These are phyloP conservation scores for Gnatocerus cornutus DNA, from an alignment of 2,888 invertebrate genomes.

Conservation along the genomic window DNA sequence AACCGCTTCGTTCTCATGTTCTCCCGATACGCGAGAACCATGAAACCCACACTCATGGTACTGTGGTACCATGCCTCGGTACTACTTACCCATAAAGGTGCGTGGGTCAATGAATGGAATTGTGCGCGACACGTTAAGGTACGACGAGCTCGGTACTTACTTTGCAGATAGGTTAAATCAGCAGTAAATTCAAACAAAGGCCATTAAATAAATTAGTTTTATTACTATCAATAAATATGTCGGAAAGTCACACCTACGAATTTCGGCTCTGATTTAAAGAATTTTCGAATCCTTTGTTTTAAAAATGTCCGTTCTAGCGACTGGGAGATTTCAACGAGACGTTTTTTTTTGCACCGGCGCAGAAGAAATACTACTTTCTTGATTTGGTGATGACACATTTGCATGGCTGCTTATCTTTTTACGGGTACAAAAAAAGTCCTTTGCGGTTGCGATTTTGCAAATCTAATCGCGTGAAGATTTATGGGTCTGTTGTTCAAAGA, in stretches of 20 bases:
- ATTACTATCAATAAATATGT: no score
- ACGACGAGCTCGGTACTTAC: constrained; percentile 10
- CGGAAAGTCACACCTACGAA: no score
- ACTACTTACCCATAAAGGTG: constrained; percentile 46
- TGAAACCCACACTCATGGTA: constrained; percentile 56
- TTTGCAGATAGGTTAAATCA: constrained; percentile 16
- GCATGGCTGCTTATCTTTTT: constrained; percentile 20
- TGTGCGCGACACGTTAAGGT: constrained; percentile 23
- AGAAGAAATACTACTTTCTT: constrained; percentile 10
- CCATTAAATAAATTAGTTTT: not conserved
- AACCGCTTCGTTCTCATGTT: constrained; percentile 45
- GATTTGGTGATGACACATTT: constrained; percentile 19
- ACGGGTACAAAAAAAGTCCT: not conserved
- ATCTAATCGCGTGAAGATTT: constrained; percentile 1
- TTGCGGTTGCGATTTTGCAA: not conserved
- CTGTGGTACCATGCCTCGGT: constrained; percentile 43
- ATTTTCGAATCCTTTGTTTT: no score
- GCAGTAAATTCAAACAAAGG: constrained; percentile 8
- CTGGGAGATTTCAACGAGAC: no score
- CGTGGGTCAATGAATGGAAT: constrained; percentile 37
- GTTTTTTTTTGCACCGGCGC: constrained; percentile 7
- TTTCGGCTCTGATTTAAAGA: no score
- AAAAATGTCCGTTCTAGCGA: no score
- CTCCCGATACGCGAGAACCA: constrained; percentile 53
- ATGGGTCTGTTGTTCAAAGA: not conserved